phyloP scores from a whole-genome alignment of 2,797 vertebrate genomes.

The Otolemur crassicaudatus region DNA sequence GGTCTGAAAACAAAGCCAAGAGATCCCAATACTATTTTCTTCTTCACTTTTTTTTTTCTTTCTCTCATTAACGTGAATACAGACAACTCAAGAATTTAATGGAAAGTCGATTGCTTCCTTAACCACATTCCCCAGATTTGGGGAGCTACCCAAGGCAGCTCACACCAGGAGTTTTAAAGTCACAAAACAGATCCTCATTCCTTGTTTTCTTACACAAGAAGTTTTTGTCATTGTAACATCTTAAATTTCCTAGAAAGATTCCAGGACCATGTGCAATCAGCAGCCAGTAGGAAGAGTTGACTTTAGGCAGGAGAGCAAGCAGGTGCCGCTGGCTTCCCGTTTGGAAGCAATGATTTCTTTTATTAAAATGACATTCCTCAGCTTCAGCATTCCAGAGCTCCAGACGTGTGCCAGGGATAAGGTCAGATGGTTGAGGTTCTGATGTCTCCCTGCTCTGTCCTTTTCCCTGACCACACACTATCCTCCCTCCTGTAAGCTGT shows the following conservation, averaged over 20 bases:
- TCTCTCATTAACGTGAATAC: background rate
- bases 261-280: conserved; percentile 34
- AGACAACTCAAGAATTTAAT: conserved; percentile 47
- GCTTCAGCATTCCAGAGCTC: background rate
- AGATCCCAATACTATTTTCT: background rate
- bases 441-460: background rate
- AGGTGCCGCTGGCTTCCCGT: conserved; percentile 38
- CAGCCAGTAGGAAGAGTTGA: conserved; percentile 7
- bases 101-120: background rate
- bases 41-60: background rate
- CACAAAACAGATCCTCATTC: background rate
- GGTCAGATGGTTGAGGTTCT: background rate
- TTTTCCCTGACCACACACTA: background rate
- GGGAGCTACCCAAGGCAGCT: background rate
- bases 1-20: conserved; percentile 44
- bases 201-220: background rate
- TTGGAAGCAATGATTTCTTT: conserved; percentile 55
- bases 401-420: background rate
- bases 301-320: conserved; percentile 23
- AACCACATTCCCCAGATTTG: background rate
- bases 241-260: conserved; percentile 57
- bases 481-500: background rate
- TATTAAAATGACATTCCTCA: conserved; percentile 53
- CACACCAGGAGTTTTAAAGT: conserved; percentile 23
- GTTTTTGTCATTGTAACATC: conserved; percentile 27